A percentile compares a stretch with the other conserved stretches of the same genome.
Conservation (phyloP, 2,888 invertebrate species). For the Cotesia congregata region DNA sequence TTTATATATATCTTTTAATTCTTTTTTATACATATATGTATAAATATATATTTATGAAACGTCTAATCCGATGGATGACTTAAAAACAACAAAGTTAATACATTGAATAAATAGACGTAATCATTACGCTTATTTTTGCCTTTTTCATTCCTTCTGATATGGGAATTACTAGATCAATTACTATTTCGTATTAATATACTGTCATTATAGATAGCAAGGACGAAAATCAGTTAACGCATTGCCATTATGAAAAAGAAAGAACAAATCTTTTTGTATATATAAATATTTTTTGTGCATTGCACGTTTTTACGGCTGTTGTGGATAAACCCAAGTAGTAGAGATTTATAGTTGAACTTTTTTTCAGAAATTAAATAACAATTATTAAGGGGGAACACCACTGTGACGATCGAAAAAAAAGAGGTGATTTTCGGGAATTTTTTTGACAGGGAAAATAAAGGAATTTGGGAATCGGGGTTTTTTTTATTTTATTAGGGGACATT, state of each 20-base stretch:
- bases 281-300: not conserved
- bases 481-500: too few relatives aligned
- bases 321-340: not conserved
- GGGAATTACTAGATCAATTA: too few relatives aligned
- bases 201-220: not conserved
- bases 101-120: conserved; percentile 12
- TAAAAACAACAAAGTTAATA: conserved; percentile 6
- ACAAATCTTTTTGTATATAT: conserved; percentile 29
- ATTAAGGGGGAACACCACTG: too few relatives aligned
- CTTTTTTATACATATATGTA: conserved; percentile 24
- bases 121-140: conserved; percentile 60
- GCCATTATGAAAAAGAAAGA: conserved; percentile 15
- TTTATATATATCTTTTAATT: not conserved
- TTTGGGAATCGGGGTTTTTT: too few relatives aligned
- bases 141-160: conserved; percentile 15
- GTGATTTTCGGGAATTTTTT: too few relatives aligned
- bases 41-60: conserved; percentile 16
- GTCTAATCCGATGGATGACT: not conserved
- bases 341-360: not conserved
- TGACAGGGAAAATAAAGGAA: too few relatives aligned
- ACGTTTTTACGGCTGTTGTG: conserved; percentile 3
- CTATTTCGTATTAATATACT: not conserved
- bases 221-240: not conserved
- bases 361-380: not conserved
- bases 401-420: too few relatives aligned